Evolutionary conservation across 2,888 invertebrate species (phyloP).

Genomic region (Papilio gigon): DNA sequence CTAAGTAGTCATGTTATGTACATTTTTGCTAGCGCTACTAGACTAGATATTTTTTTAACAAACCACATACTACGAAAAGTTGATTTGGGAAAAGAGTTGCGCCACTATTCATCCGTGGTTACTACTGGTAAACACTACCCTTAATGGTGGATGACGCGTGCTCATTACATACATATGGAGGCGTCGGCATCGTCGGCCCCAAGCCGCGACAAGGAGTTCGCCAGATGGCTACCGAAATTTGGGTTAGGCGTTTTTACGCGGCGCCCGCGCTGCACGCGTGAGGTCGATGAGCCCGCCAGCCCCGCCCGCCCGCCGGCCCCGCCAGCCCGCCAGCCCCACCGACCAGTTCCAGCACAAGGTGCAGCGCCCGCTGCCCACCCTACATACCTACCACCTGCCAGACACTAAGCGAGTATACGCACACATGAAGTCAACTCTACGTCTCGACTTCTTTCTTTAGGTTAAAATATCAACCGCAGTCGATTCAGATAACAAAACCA

Average conservation of each 20-base stretch:
- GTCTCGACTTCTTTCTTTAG: slow-evolving; percentile 33
- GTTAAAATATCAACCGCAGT: slow-evolving; percentile 12
- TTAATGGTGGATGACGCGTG: slow-evolving; percentile 56
- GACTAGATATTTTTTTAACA: neutral
- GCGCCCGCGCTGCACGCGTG: slow-evolving; percentile 66
- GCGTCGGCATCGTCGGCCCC: slow-evolving; percentile 51
- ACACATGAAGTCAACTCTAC: slow-evolving; percentile 53
- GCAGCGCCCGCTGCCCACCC: slow-evolving; percentile 75
- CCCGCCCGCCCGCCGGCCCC: slow-evolving; percentile 51
- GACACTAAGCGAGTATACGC: slow-evolving; percentile 75
- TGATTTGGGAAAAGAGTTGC: neutral
- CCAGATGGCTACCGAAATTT: slow-evolving; percentile 79
- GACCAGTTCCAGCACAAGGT: slow-evolving; percentile 80
- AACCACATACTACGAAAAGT: neutral
- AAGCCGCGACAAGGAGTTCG: slow-evolving; percentile 61
- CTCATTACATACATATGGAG: slow-evolving; percentile 64
- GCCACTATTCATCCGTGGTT: neutral
- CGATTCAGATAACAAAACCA: slow-evolving; percentile 25
- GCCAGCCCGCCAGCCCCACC: slow-evolving; percentile 55
- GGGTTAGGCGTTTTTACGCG: slow-evolving; percentile 76
- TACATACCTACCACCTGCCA: slow-evolving; percentile 80
- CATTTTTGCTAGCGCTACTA: no score
- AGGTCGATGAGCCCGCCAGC: slow-evolving; percentile 72
- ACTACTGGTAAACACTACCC: no score
- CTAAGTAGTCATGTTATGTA: no score